Percentiles rank a stretch among this genome's conserved stretches.
Conservation (phyloP, 2,797 vertebrate species). For the Alca torda region DNA sequence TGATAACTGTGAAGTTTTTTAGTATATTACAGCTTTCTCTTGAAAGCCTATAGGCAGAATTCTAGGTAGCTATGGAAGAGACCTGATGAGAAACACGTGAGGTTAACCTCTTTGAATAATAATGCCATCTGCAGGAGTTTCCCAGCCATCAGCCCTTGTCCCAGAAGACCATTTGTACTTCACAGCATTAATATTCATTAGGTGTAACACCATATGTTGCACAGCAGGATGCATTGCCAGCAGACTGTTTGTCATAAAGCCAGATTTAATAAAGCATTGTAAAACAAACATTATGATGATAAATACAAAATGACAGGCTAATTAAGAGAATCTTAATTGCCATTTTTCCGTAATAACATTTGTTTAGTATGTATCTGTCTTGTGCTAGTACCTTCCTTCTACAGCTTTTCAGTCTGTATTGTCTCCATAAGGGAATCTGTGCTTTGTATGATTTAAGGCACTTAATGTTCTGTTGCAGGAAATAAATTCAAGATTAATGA, state of each 20-base stretch:
- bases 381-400: conserved; percentile 50
- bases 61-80: conserved; percentile 32
- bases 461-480: neutral
- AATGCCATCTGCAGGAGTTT: conserved; percentile 75
- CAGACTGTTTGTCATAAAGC: conserved; percentile 86
- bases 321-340: conserved; percentile 82
- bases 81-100: conserved; percentile 64
- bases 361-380: conserved; percentile 69
- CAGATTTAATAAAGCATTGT: conserved; percentile 90
- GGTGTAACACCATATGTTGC: conserved; percentile 83
- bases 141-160: conserved; percentile 69
- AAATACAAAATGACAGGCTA: conserved; percentile 84
- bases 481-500: conserved; percentile 54
- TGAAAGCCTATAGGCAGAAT: neutral
- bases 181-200: conserved; percentile 85
- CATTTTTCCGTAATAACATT: conserved; percentile 76
- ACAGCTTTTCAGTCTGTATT: conserved; percentile 28
- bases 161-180: conserved; percentile 76
- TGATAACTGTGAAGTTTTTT: neutral
- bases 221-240: conserved; percentile 79
- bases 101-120: conserved; percentile 61
- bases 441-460: conserved; percentile 10
- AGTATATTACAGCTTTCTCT: neutral
- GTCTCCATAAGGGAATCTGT: neutral
- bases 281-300: conserved; percentile 93